Evolutionary conservation across 2,888 invertebrate genomes (phyloP).

Genomic region (Lottia scabra): DNA sequence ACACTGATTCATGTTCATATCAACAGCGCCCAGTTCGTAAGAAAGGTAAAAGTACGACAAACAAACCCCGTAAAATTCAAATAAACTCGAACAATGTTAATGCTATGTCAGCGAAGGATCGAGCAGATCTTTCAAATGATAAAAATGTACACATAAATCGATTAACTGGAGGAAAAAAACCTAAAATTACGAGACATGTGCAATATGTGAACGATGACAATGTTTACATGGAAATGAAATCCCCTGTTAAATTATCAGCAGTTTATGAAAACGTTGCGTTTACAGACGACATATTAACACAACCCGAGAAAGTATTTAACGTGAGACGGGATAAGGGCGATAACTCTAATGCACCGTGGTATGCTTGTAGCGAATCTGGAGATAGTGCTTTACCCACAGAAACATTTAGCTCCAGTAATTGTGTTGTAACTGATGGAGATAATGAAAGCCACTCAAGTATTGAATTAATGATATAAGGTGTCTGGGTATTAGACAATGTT

Average conservation of each 20-base stretch:
- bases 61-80: constrained; percentile 12
- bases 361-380: constrained; percentile 51
- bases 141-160: too few species aligned
- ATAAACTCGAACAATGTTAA: too few species aligned
- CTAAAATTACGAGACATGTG: background rate
- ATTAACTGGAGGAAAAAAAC: background rate
- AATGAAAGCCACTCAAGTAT: constrained; percentile 51
- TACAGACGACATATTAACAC: constrained; percentile 5
- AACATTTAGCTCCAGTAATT: constrained; percentile 39
- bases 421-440: constrained; percentile 38
- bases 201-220: background rate
- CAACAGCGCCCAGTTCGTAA: constrained; percentile 44
- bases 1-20: constrained; percentile 35
- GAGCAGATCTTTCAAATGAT: too few species aligned
- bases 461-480: constrained; percentile 48
- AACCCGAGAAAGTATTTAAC: constrained; percentile 13
- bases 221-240: background rate
- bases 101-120: too few species aligned
- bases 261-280: constrained; percentile 16
- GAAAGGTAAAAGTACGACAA: constrained; percentile 40
- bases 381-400: constrained; percentile 56
- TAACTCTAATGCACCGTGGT: constrained; percentile 23
- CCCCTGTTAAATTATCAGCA: background rate
- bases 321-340: background rate
- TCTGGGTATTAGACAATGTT: too few species aligned